A percentile compares a stretch with the other conserved stretches of the same genome.
These are phyloP conservation scores for Zoroaster sp. DNA, from an alignment of 53 echinoderm and acorn worm species.

Conservation along the genomic window DNA sequence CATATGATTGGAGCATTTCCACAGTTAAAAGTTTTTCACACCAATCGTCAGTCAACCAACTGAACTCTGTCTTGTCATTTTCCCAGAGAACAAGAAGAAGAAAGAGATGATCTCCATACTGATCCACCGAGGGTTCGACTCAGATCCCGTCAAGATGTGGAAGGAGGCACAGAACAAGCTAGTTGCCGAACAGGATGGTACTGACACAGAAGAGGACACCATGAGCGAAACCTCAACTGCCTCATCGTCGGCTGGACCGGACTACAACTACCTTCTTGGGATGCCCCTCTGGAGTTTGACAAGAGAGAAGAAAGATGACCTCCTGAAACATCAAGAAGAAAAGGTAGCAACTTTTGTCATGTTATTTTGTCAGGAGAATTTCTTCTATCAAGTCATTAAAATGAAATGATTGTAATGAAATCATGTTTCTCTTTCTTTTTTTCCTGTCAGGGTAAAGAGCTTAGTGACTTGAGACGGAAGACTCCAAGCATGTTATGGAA, in stretches of 20 bases:
- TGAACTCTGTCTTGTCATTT: neutral
- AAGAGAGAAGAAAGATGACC: constrained; percentile 88
- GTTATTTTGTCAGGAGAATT: neutral
- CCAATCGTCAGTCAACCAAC: too few species aligned
- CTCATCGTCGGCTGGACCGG: constrained; percentile 71
- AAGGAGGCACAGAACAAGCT: constrained; percentile 73
- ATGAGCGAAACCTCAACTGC: constrained; percentile 52
- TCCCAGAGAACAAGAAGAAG: constrained; percentile 93
- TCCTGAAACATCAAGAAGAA: constrained; percentile 76
- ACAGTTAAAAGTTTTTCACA: too few species aligned
- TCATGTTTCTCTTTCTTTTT: neutral
- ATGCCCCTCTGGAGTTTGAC: constrained; percentile 96
- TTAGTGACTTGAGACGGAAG: constrained; percentile 79
- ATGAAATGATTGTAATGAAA: too few species aligned
- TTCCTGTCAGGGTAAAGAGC: constrained; percentile 80
- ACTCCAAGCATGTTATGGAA: constrained; percentile 90
- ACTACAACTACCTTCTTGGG: constrained; percentile 94
- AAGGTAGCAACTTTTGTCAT: constrained; percentile 63
- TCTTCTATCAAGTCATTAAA: too few species aligned
- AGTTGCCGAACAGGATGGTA: constrained; percentile 15
- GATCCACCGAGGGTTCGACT: constrained; percentile 85
- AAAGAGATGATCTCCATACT: constrained; percentile 89
- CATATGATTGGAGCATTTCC: too few species aligned
- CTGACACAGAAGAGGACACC: constrained; percentile 52
- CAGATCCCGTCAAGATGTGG: constrained; percentile 91